Percentiles rank a stretch among this genome's conserved stretches.
phyloP scores from a whole-genome alignment of 2,113 vertebrate genomes.

The Hypocryptadius cinnamomeus region DNA sequence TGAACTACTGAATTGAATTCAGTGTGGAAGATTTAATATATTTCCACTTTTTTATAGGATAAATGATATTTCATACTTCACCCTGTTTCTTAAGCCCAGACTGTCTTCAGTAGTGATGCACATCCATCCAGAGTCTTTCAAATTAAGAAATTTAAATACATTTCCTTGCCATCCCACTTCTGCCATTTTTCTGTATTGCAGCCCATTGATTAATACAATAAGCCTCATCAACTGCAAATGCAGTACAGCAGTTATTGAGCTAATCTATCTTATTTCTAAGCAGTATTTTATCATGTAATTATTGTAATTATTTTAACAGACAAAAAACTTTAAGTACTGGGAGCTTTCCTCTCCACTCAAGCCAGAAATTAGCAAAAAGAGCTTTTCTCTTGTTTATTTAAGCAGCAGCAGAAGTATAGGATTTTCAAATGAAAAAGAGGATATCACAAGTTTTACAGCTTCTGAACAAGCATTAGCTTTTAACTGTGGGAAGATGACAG shows the following conservation, averaged over 20 bases:
- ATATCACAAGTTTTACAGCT: background rate
- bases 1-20: background rate
- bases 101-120: background rate
- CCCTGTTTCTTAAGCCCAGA: background rate
- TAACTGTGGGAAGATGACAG: background rate
- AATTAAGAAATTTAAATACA: background rate
- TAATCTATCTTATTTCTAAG: slow-evolving; percentile 45
- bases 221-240: slow-evolving; percentile 23
- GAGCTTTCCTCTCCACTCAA: background rate
- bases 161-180: background rate
- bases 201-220: background rate
- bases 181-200: background rate
- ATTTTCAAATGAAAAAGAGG: background rate
- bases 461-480: background rate
- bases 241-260: slow-evolving; percentile 20
- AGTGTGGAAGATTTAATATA: background rate
- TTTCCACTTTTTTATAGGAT: background rate
- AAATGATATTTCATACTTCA: background rate
- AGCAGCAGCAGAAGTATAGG: background rate
- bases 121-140: background rate
- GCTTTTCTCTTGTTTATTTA: slow-evolving; percentile 21
- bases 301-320: slow-evolving; percentile 16
- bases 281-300: slow-evolving; percentile 48
- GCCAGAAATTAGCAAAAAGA: slow-evolving; percentile 29
- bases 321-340: slow-evolving; percentile 4